Evolutionary conservation across 2,797 vertebrate genomes (phyloP).

Genomic region (Poeciliopsis gracilis): DNA sequence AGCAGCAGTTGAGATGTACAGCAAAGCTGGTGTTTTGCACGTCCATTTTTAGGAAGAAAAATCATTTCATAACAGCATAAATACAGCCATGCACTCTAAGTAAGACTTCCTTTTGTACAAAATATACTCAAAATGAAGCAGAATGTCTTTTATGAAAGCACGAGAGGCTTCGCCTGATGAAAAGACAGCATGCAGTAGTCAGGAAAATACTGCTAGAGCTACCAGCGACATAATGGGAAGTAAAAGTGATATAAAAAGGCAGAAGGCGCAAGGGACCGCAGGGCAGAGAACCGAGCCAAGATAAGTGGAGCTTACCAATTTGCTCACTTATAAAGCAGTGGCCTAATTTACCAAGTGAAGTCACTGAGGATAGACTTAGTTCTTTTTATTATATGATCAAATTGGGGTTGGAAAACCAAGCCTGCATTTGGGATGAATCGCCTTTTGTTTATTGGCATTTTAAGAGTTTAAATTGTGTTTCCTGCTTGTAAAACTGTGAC

Average conservation of each 20-base stretch:
- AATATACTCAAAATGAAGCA: constrained; percentile 13
- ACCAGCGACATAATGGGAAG: constrained; percentile 52
- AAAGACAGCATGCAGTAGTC: constrained; percentile 63
- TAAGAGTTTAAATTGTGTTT: not conserved
- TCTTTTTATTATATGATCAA: constrained; percentile 24
- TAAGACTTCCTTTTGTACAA: constrained; percentile 19
- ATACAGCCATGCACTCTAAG: constrained; percentile 25
- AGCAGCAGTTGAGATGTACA: constrained; percentile 50
- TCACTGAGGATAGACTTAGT: constrained; percentile 26
- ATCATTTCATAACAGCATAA: constrained; percentile 26
- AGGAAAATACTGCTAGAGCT: constrained; percentile 50
- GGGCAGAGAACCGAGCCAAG: constrained; percentile 58
- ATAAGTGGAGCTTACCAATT: constrained; percentile 69
- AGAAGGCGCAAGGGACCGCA: constrained; percentile 53
- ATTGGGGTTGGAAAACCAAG: constrained; percentile 14
- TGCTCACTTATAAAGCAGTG: constrained; percentile 67
- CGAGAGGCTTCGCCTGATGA: constrained; percentile 58
- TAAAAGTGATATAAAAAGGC: constrained; percentile 64
- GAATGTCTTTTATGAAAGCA: constrained; percentile 27
- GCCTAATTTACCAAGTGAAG: constrained; percentile 60
- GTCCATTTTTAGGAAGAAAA: constrained; percentile 39
- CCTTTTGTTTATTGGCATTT: constrained; percentile 16
- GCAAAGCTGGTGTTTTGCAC: constrained; percentile 36
- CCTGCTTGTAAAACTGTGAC: not conserved
- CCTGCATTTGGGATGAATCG: constrained; percentile 1